Base-by-base conservation (phyloP, 1,140 invertebrate genomes). In the Zaprionus kolodkinae region DNA sequence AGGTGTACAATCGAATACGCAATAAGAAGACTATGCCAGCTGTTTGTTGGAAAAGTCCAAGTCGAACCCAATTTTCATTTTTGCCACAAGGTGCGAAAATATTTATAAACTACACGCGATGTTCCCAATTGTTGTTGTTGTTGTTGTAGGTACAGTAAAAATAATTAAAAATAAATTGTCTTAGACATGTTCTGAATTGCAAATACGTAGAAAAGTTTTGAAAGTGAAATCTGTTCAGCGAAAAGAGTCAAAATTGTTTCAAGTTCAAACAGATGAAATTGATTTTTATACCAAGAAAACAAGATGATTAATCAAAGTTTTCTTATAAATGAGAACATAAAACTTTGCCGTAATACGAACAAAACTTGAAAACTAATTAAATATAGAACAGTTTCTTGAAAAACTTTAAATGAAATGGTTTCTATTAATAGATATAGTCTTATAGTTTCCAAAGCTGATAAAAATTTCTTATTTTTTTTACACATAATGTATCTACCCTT, bases 51-150 rank as follows among this genome's bases (percentile, higher is more conserved):
- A 38, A 59, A 25, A 50, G 50, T 67, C 25, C 13, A 61, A 43
- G 21, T 61, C 40, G 13, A 70, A 61, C 64, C 66, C 55, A 80
- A 77, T 80, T 70, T 73, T 81, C 80, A 52, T 54, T 50, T 65
- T 55, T 13, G 52, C 63, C 27, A 55, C 63, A 81, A 84, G 69
- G 77, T 83, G 81, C 62, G 73, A 83, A 77, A 81, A 85, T 78
- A 67, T 71, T 75, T 71, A 75, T 64, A 56, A 71, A 48, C 54
- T 57, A 38, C 17, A 38, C 17, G 12, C 17, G 6, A 68, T 38
- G 27, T 56, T 52, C 38, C 48, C 35, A 63, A 57, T 78, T 64
- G 48, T 67, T 64, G 4, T 55, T 72, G 11, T 52, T 71, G 27
- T 63, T 73, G 43, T 56, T 72, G 70, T 76, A 81, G 75, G 75